A percentile compares a stretch with the other conserved stretches of the same genome.
Conservation (phyloP, 2,888 invertebrate species). For the Zygogramma bicolorata region DNA sequence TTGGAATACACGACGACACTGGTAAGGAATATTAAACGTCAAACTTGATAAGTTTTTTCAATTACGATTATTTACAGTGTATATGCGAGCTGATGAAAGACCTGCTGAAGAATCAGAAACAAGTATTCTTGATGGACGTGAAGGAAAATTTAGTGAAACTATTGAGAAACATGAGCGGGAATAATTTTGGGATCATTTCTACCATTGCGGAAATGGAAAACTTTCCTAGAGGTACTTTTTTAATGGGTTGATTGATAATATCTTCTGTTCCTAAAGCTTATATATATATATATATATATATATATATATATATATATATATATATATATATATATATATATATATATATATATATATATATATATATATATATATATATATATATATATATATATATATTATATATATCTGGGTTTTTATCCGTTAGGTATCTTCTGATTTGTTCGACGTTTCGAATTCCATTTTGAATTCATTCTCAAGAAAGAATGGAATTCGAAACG, state of each 20-base stretch:
- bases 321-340: no score
- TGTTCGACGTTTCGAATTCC: no score
- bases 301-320: no score
- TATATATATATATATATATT: no score
- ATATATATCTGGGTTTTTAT: no score
- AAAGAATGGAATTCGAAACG: no score
- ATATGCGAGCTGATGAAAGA: constrained; percentile 52
- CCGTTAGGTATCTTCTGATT: no score
- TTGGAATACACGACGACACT: constrained; percentile 79
- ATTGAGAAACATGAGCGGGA: constrained; percentile 41
- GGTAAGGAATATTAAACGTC: constrained; percentile 63
- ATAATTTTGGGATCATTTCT: constrained; percentile 33
- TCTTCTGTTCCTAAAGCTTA: no score
- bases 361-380: no score
- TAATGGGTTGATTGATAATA: background rate
- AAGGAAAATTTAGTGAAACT: constrained; percentile 8
- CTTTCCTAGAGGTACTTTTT: background rate
- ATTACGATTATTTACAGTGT: constrained; percentile 45
- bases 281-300: no score
- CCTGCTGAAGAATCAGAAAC: constrained; percentile 47
- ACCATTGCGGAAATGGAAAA: background rate
- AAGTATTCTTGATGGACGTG: constrained; percentile 45
- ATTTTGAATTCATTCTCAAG: no score
- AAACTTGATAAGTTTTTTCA: background rate
- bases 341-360: no score